Evolutionary conservation across 1,140 invertebrate genomes (phyloP).

Genomic region (Limonius californicus): DNA sequence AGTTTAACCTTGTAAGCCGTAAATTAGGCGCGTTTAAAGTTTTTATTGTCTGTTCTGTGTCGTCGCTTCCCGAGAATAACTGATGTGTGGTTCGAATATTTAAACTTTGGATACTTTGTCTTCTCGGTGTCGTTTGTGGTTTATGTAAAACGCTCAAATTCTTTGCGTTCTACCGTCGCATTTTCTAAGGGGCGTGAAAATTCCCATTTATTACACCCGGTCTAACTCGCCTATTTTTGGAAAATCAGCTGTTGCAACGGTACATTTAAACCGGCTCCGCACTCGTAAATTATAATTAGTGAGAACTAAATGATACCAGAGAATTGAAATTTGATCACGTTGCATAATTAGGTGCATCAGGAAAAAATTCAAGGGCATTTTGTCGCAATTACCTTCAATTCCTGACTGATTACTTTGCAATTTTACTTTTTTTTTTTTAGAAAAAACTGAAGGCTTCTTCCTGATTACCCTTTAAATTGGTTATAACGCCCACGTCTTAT

Average conservation of each 20-base stretch:
- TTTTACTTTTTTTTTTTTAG: too few relatives aligned
- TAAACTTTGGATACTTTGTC: conserved; percentile 19
- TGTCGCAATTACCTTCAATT: too few relatives aligned
- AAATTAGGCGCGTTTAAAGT: conserved; percentile 19
- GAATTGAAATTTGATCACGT: neutral
- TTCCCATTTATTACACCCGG: conserved; percentile 1
- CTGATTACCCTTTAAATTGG: too few relatives aligned
- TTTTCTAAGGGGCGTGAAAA: conserved; percentile 12
- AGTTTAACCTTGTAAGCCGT: conserved; percentile 10
- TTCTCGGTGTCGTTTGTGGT: conserved; percentile 17
- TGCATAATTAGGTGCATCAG: neutral
- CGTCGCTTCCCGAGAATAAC: conserved; percentile 17
- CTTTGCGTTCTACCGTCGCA: conserved; percentile 17
- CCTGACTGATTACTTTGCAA: too few relatives aligned
- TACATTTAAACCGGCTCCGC: neutral
- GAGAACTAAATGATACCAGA: neutral
- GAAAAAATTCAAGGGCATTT: too few relatives aligned
- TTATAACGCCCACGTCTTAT: too few relatives aligned
- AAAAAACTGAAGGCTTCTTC: too few relatives aligned
- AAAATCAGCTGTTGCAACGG: neutral
- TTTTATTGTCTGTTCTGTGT: conserved; percentile 21
- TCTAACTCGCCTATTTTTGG: neutral
- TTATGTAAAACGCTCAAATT: conserved; percentile 19
- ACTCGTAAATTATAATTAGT: neutral
- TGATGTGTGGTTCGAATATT: conserved; percentile 16